phyloP scores from a whole-genome alignment of 2,113 vertebrate genomes.

The Scatophagus argus region DNA sequence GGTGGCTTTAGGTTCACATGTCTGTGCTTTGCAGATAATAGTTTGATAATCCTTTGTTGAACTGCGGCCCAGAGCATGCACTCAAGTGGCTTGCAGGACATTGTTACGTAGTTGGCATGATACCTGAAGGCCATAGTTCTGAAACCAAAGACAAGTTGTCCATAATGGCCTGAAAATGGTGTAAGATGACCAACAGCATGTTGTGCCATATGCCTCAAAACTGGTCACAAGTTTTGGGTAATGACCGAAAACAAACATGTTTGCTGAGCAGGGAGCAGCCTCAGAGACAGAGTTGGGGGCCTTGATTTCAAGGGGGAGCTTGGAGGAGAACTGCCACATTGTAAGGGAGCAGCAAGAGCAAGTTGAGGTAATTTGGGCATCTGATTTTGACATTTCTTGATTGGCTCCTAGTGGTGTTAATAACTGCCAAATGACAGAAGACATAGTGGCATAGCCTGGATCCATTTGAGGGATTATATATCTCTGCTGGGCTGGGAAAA shows the following conservation, averaged over 20 bases:
- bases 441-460: background rate
- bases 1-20: background rate
- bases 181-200: constrained; percentile 11
- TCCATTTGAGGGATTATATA: background rate
- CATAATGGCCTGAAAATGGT: background rate
- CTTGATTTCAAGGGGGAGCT: background rate
- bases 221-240: background rate
- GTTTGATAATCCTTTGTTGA: background rate
- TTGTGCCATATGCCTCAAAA: background rate
- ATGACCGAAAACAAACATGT: constrained; percentile 4
- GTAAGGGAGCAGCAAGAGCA: background rate
- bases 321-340: background rate
- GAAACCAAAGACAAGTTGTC: constrained; percentile 17
- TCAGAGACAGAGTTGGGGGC: background rate
- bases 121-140: constrained; percentile 7
- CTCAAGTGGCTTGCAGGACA: background rate
- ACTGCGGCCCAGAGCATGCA: background rate
- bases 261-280: background rate
- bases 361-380: constrained; percentile 1
- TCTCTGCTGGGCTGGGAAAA: constrained; percentile 2
- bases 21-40: background rate
- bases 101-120: background rate
- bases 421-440: background rate
- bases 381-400: constrained; percentile 6
- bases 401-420: constrained; percentile 1